phyloP scores from a whole-genome alignment of 2,113 vertebrate genomes.

The Aptenodytes forsteri region DNA sequence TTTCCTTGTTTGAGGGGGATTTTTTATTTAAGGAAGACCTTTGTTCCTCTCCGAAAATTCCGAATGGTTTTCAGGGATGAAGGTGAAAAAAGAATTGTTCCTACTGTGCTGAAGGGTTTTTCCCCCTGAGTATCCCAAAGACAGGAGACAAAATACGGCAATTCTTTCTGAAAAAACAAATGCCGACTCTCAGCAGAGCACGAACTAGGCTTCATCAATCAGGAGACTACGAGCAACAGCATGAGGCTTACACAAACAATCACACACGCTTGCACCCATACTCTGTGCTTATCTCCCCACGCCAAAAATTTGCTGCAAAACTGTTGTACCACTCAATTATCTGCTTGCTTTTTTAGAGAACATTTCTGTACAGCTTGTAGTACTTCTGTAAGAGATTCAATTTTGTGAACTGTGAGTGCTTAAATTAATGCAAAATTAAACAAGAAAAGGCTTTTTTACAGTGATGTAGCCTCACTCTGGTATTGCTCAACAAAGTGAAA shows the following conservation, averaged over 20 bases:
- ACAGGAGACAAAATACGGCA: conserved; percentile 1
- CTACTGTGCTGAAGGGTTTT: background rate
- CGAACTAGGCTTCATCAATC: background rate
- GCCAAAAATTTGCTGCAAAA: background rate
- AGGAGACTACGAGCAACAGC: background rate
- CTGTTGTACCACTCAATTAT: background rate
- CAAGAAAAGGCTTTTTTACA: background rate
- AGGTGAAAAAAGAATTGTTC: background rate
- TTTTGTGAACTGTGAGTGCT: background rate
- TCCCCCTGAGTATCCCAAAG: background rate
- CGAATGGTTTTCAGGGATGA: background rate
- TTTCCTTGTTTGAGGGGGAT: background rate
- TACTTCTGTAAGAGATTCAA: background rate
- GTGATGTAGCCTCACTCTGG: background rate
- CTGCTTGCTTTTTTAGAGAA: background rate
- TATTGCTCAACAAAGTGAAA: background rate
- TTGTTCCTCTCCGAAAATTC: background rate
- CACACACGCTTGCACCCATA: background rate
- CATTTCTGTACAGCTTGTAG: background rate
- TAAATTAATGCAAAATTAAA: background rate
- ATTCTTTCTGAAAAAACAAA: background rate
- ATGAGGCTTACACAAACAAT: background rate
- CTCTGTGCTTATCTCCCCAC: background rate
- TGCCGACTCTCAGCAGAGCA: background rate
- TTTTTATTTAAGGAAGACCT: background rate